These are phyloP conservation scores for Aphelocoma coerulescens DNA, from an alignment of 2,113 vertebrate genomes.

Conservation along the genomic window DNA sequence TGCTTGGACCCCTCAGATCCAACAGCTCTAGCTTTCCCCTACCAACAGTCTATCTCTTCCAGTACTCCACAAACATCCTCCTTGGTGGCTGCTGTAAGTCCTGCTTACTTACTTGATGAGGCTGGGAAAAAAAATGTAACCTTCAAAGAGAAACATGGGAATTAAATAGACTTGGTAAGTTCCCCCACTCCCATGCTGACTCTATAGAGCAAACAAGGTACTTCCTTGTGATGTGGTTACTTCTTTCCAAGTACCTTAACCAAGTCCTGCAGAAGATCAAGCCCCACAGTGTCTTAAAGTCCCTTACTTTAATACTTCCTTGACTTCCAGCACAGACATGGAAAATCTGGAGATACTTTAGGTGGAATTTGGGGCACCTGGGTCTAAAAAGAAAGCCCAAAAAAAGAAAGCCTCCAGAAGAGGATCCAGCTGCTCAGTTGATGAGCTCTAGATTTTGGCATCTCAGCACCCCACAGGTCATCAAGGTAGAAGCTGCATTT, in stretches of 20 bases:
- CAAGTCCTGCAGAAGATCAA: not conserved
- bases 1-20: not conserved
- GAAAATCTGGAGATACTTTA: not conserved
- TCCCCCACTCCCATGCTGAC: not conserved
- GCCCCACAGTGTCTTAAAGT: not conserved
- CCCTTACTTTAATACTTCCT: not conserved
- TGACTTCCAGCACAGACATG: not conserved
- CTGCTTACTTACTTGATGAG: not conserved
- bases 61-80: not conserved
- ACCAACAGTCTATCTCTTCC: constrained; percentile 24
- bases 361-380: not conserved
- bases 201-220: not conserved
- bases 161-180: not conserved
- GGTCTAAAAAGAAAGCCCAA: not conserved
- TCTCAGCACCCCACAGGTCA: not conserved
- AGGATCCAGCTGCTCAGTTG: not conserved
- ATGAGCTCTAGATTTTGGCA: not conserved
- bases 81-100: not conserved
- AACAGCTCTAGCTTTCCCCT: constrained; percentile 33
- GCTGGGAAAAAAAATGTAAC: not conserved
- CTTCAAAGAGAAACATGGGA: not conserved
- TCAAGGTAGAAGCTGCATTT: not conserved
- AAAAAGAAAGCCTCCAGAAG: not conserved
- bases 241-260: not conserved
- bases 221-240: not conserved